Evolutionary conservation across 2,888 invertebrate species (phyloP), one percentile per base, ranked within the genome.

Genomic region (Tetragonula carbonaria): DNA sequence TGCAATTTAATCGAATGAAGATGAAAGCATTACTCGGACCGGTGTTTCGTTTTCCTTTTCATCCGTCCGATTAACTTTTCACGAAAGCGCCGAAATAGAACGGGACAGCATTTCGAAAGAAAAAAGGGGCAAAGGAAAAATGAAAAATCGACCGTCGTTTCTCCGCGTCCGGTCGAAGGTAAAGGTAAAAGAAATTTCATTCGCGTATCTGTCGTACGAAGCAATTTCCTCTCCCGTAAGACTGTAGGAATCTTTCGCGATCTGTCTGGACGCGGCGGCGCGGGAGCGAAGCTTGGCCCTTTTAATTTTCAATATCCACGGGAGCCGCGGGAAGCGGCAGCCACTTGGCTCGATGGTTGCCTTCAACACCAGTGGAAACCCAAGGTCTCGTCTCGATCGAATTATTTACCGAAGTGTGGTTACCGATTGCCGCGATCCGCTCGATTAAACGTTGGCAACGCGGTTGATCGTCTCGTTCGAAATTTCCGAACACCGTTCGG

Each of bases 221-320:
- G 33, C 53, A 70, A 70, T 70, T 70, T 70, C 53, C 8, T 8
- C 8, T 53, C 13, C 68, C 28, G 18, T 16, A 14, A 21, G n/a
- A 66, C 28, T 14, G n/a, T 14, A 66, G 18, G 18, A 21, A 53
- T 51, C n/a, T n/a, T 68, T 53, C 67, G 13, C 16, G 23, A 23
- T 51, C 23, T 28, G 51, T 28, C 62, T 28, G 21, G 73, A 51
- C 50, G 28, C 21, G 50, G 6, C 4, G 28, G 62, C 62, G 45
- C 45, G 8, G 4, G 28, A 6, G 21, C 57, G 57, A n/a, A 57
- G 33, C 33, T 51, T 57, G 50, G 50, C 18, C 53, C 23, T 82
- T 82, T 82, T 82, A 82, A 82, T 82, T 82, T 82, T 82, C 82
- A 82, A 83, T 83, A 68, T 83, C 82, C 72, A 55, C 57, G 53